A percentile compares a stretch with the other conserved stretches of the same genome.
Conservation (phyloP, 2,113 vertebrate genomes). For the Channa maculata region DNA sequence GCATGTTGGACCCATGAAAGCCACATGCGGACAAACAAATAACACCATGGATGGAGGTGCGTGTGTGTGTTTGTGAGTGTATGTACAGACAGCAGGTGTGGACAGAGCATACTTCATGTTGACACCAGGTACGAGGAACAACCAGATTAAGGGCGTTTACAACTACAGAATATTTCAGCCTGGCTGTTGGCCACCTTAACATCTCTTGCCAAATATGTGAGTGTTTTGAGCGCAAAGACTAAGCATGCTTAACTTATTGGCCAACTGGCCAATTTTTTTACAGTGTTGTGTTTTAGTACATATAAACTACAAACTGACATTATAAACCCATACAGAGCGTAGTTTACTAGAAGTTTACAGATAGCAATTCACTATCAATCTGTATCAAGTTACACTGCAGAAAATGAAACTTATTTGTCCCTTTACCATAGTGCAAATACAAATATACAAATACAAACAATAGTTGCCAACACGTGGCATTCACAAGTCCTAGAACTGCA, state of each 20-base stretch:
- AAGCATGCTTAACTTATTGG: neutral
- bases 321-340: neutral
- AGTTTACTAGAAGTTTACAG: no score
- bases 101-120: neutral
- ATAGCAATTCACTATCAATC: no score
- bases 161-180: neutral
- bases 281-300: neutral
- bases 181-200: conserved; percentile 24
- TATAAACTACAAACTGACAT: neutral
- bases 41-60: conserved; percentile 30
- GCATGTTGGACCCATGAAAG: conserved; percentile 58
- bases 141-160: conserved; percentile 34
- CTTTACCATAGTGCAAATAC: neutral
- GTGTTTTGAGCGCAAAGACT: neutral
- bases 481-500: conserved; percentile 1
- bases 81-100: conserved; percentile 43
- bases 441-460: conserved; percentile 1
- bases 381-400: neutral
- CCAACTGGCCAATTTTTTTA: neutral
- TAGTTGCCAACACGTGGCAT: conserved; percentile 42
- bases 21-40: conserved; percentile 68
- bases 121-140: conserved; percentile 51
- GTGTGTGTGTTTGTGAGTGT: conserved; percentile 24
- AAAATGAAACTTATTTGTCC: neutral
- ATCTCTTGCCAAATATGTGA: conserved; percentile 18